phyloP scores from a whole-genome alignment of 1,140 invertebrate genomes.

The Anastatus disparis region DNA sequence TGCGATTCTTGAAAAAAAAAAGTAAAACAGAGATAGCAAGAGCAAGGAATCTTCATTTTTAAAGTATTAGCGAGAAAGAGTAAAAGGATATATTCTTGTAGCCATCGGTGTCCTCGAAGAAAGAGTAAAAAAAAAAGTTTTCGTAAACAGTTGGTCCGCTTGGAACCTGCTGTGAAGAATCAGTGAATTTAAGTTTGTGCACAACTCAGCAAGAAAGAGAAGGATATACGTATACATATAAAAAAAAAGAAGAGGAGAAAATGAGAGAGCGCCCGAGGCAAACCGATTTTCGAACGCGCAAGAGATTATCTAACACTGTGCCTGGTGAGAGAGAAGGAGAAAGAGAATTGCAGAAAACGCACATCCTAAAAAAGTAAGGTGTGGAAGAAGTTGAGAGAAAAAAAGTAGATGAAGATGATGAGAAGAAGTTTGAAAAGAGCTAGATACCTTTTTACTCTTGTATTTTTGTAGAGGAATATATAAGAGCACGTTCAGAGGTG shows the following conservation, averaged over 20 bases:
- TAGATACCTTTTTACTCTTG: too few relatives aligned
- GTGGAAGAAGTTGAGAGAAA: background rate
- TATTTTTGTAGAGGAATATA: too few relatives aligned
- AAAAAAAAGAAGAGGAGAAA: slow-evolving; percentile 5
- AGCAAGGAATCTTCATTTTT: too few relatives aligned
- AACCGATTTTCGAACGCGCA: slow-evolving; percentile 49
- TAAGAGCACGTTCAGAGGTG: too few relatives aligned
- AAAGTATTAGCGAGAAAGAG: too few relatives aligned
- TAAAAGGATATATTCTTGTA: too few relatives aligned
- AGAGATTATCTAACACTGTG: slow-evolving; percentile 58
- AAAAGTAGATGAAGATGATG: background rate
- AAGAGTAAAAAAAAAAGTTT: background rate
- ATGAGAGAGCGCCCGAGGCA: slow-evolving; percentile 29
- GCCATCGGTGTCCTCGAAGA: background rate
- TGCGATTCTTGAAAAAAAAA: too few relatives aligned
- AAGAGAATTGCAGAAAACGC: slow-evolving; percentile 1
- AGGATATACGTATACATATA: too few relatives aligned
- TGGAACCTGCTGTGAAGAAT: background rate
- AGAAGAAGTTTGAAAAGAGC: too few relatives aligned
- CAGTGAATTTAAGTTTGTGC: background rate
- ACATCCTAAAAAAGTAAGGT: background rate
- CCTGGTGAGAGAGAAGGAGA: slow-evolving; percentile 34
- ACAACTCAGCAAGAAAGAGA: too few relatives aligned
- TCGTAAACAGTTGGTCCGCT: background rate
- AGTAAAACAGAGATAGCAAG: too few relatives aligned